A percentile compares a stretch with the other conserved stretches of the same genome.
phyloP scores from a whole-genome alignment of 1,140 invertebrate species.

The Paraescarpia echinospica region DNA sequence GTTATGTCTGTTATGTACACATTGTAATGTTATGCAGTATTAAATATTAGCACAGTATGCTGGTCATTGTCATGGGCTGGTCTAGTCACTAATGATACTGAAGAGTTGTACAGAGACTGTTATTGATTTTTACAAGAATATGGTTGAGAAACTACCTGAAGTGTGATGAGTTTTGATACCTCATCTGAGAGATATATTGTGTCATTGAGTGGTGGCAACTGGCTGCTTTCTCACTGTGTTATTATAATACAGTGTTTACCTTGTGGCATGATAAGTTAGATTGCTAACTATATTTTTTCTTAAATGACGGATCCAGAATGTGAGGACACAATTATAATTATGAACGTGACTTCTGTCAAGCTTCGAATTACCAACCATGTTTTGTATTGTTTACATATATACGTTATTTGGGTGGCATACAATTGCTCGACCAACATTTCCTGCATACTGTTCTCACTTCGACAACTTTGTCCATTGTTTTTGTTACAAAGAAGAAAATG shows the following conservation, averaged over 20 bases:
- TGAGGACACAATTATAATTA: too few species aligned
- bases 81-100: not conserved
- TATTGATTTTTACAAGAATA: not conserved
- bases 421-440: too few species aligned
- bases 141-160: not conserved
- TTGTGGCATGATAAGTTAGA: not conserved
- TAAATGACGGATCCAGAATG: not conserved
- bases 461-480: too few species aligned
- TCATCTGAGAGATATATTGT: not conserved
- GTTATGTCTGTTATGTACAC: not conserved
- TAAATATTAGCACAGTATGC: not conserved
- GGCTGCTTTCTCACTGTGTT: not conserved
- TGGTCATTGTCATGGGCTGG: not conserved
- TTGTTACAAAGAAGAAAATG: too few species aligned
- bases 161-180: not conserved
- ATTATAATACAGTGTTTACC: not conserved
- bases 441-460: too few species aligned
- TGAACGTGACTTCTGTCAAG: too few species aligned
- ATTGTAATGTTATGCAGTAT: not conserved
- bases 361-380: too few species aligned
- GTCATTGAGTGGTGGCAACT: not conserved
- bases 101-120: not conserved
- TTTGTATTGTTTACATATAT: too few species aligned
- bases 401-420: too few species aligned
- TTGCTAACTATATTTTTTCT: not conserved